Percentiles rank a stretch among this genome's conserved stretches.
Evolutionary conservation across 2,797 vertebrate species (phyloP).

Genomic region (Menidia menidia): DNA sequence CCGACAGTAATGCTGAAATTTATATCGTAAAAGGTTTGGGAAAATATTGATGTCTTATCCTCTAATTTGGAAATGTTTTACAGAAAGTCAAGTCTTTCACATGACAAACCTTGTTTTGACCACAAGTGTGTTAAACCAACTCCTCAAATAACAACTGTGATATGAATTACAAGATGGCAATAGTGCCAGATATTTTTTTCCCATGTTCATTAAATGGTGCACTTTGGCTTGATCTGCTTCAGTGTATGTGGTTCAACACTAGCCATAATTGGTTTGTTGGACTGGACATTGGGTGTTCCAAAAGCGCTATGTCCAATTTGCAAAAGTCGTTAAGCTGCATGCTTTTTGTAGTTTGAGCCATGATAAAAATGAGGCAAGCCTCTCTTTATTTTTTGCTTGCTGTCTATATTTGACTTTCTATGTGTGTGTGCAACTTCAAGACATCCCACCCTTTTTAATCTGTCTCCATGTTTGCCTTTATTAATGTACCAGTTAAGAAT

Average conservation of each 20-base stretch:
- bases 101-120: slow-evolving; percentile 72
- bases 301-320: slow-evolving; percentile 82
- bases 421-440: slow-evolving; percentile 38
- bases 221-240: slow-evolving; percentile 77
- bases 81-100: slow-evolving; percentile 66
- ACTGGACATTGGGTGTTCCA: slow-evolving; percentile 77
- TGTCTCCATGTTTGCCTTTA: slow-evolving; percentile 68
- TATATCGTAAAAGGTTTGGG: too few species aligned
- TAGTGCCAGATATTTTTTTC: slow-evolving; percentile 82
- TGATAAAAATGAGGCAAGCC: slow-evolving; percentile 67
- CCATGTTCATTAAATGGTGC: slow-evolving; percentile 83
- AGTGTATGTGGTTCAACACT: slow-evolving; percentile 78
- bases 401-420: slow-evolving; percentile 43
- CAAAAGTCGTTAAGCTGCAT: slow-evolving; percentile 77
- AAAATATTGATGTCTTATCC: slow-evolving; percentile 21
- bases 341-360: slow-evolving; percentile 74
- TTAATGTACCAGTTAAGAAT: slow-evolving; percentile 77
- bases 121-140: slow-evolving; percentile 54
- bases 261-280: slow-evolving; percentile 82
- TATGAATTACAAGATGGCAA: slow-evolving; percentile 78
- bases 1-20: too few species aligned
- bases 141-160: slow-evolving; percentile 70
- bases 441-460: slow-evolving; percentile 71
- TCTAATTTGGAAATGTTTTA: slow-evolving; percentile 59
- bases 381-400: slow-evolving; percentile 39